Conservation (phyloP, 2,113 vertebrate genomes). For the Hemiscyllium ocellatum region DNA sequence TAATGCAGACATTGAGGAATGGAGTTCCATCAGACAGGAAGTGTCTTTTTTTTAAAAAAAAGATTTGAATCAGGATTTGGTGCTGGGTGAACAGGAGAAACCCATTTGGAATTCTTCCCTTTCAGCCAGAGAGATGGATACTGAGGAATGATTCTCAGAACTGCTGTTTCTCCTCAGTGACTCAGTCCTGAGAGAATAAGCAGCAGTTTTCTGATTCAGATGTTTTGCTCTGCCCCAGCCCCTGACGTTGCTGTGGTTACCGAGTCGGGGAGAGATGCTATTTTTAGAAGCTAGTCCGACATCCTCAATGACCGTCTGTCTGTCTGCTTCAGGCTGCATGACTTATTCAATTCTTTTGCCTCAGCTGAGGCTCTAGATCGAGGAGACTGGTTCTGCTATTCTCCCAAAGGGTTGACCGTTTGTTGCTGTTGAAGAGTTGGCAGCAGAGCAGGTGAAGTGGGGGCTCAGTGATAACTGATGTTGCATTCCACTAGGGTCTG, state of each 20-base stretch:
- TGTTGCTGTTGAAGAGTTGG: neutral
- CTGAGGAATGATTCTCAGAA: neutral
- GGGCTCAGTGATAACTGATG: neutral
- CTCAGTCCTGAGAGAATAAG: neutral
- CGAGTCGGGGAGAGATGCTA: neutral
- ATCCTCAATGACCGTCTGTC: neutral
- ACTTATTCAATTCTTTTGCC: neutral
- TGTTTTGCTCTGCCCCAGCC: neutral
- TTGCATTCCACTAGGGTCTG: too few species aligned
- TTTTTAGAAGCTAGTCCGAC: neutral
- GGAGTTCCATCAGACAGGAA: too few species aligned
- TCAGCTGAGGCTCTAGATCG: neutral
- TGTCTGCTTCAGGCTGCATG: neutral
- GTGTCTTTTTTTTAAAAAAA: neutral
- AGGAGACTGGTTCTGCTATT: neutral
- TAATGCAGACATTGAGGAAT: neutral
- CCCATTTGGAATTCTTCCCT: neutral
- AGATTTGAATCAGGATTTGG: neutral
- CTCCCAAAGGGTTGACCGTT: neutral
- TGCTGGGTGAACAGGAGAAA: neutral
- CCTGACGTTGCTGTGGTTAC: too few species aligned
- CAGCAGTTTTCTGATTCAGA: neutral
- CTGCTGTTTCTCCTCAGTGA: neutral
- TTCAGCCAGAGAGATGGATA: neutral
- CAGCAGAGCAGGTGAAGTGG: too few species aligned